phyloP scores from a whole-genome alignment of 1,140 invertebrate genomes.

The Tetramorium simillimum region DNA sequence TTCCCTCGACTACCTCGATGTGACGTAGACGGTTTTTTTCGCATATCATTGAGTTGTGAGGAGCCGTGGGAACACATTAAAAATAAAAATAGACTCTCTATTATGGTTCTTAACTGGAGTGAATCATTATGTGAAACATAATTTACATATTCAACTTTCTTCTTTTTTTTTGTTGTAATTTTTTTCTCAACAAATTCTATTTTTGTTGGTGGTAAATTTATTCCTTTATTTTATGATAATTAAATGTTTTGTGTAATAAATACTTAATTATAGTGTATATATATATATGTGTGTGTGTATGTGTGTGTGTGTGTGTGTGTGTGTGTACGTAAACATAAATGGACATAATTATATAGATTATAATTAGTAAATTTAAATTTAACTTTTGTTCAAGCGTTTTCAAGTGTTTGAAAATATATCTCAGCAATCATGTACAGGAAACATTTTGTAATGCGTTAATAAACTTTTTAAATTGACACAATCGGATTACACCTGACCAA shows the following conservation, averaged over 20 bases:
- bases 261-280: too few species aligned
- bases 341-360: too few species aligned
- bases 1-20: neutral
- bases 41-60: neutral
- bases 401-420: neutral
- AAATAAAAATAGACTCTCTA: neutral
- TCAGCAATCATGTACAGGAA: neutral
- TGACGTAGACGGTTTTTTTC: constrained; percentile 25
- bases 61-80: neutral
- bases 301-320: too few species aligned
- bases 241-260: neutral
- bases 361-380: neutral
- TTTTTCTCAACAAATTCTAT: neutral
- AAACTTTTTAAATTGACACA: neutral
- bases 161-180: neutral
- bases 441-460: neutral
- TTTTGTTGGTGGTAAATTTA: neutral
- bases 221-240: neutral
- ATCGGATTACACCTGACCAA: constrained; percentile 32
- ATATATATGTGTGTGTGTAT: too few species aligned
- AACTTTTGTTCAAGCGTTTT: neutral
- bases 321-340: too few species aligned
- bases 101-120: neutral
- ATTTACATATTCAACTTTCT: too few species aligned
- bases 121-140: neutral